Evolutionary conservation across 2,797 vertebrate genomes (phyloP).

Genomic region (Ptychadena robeensis): DNA sequence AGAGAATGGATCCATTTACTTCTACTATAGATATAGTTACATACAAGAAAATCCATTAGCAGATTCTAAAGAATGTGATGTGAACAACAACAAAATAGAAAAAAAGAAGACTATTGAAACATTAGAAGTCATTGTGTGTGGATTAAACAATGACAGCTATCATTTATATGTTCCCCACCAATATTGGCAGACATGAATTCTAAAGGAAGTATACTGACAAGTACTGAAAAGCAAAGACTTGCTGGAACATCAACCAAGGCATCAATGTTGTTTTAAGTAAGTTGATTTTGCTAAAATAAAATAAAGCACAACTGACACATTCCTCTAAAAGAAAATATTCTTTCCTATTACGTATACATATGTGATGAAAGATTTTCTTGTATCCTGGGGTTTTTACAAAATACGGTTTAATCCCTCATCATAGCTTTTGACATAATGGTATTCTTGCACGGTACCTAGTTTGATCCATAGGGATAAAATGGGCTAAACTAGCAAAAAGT

Average conservation of each 20-base stretch:
- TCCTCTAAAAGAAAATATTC: conserved; percentile 32
- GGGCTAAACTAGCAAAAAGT: neutral
- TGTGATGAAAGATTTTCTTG: conserved; percentile 41
- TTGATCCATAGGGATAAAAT: conserved; percentile 28
- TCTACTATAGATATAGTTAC: no score
- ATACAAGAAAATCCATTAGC: no score
- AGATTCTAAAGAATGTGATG: no score
- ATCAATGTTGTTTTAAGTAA: conserved; percentile 41
- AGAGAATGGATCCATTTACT: no score
- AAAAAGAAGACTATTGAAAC: neutral
- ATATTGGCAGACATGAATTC: conserved; percentile 17
- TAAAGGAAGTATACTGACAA: conserved; percentile 17
- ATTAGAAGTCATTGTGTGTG: neutral
- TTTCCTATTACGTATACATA: conserved; percentile 8
- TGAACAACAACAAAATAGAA: neutral
- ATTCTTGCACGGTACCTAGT: conserved; percentile 28
- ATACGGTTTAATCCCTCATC: conserved; percentile 49
- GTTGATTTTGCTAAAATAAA: conserved; percentile 31
- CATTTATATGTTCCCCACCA: neutral
- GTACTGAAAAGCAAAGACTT: conserved; percentile 27
- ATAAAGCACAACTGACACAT: conserved; percentile 39
- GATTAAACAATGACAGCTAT: conserved; percentile 21
- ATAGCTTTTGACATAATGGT: conserved; percentile 18
- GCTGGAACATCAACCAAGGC: conserved; percentile 19
- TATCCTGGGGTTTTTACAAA: conserved; percentile 20